These are phyloP conservation scores for Euborellia annulipes DNA, from an alignment of 1,140 invertebrate species.

Conservation along the genomic window DNA sequence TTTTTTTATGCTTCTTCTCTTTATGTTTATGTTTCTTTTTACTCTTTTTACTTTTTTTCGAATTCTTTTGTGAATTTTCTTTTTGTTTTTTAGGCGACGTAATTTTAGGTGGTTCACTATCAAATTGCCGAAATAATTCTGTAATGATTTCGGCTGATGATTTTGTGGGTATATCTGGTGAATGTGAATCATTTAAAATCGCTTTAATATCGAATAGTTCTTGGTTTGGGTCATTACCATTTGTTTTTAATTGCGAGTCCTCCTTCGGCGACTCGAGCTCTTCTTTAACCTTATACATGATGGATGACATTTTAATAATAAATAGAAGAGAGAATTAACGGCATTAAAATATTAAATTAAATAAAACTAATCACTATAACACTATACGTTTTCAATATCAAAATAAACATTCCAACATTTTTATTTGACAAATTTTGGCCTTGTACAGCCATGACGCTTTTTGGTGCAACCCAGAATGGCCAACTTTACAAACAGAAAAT, in stretches of 20 bases:
- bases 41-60: slow-evolving; percentile 21
- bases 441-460: too few relatives aligned
- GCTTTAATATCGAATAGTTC: slow-evolving; percentile 6
- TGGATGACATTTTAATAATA: too few relatives aligned
- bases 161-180: slow-evolving; percentile 24
- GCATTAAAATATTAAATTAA: too few relatives aligned
- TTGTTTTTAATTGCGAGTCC: not conserved
- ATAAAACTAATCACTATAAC: too few relatives aligned
- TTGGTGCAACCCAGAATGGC: too few relatives aligned
- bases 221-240: not conserved
- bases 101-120: slow-evolving; percentile 24
- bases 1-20: slow-evolving; percentile 39
- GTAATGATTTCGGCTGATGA: slow-evolving; percentile 63
- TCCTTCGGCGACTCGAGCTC: too few relatives aligned
- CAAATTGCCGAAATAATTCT: slow-evolving; percentile 58
- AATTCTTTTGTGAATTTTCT: not conserved
- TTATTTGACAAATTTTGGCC: too few relatives aligned
- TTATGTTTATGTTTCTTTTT: slow-evolving; percentile 34
- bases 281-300: too few relatives aligned
- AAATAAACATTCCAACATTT: too few relatives aligned
- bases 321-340: too few relatives aligned
- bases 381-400: too few relatives aligned
- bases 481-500: too few relatives aligned
- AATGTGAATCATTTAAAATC: slow-evolving; percentile 5
- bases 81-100: slow-evolving; percentile 6